Evolutionary conservation across 2,113 vertebrate genomes (phyloP), one percentile per base, ranked within the genome.

Genomic region (Nyctibius bracteatus): DNA sequence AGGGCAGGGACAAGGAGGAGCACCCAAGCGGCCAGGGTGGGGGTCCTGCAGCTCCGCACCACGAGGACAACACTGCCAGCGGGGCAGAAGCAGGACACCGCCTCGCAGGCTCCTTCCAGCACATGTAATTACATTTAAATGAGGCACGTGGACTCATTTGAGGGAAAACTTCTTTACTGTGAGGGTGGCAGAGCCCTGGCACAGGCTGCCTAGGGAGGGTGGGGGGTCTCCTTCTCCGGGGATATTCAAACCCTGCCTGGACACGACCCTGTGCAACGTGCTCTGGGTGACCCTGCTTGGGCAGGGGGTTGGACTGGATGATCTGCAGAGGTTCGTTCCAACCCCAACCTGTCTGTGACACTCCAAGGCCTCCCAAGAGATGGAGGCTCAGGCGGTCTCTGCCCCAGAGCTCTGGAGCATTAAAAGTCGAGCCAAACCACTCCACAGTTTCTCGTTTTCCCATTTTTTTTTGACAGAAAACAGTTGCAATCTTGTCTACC

Each of bases 71-170:
- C 0, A 1, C 31, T 46, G 68, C 41, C 2, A 6, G 17, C 30
- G 51, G 11, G 12, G 15, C 27, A 44, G 75, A 20, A 52, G 25
- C n/a, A 11, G 51, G 46, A 10, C 18, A 4, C 28, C 1, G 2
- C n/a, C 65, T 33, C 19, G 30, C 22, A 54, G 55, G 12, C 33
- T 74, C 70, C 66, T 68, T 58, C 33, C 33, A 54, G 15, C 14
- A 1, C 0, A 7, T 5, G 14, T 11, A 59, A 67, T 20, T 16
- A 23, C n/a, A 24, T 33, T 37, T 9, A 10, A 46, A 43, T 0
- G 2, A 63, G 55, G 51, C 66, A 22, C 0, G 0, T 1, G 35
- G 43, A 4, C 59, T 23, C n/a, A n/a, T n/a, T n/a, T n/a, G n/a
- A n/a, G n/a, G n/a, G n/a, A n/a, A n/a, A n/a, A n/a, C n/a, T n/a